Conservation (phyloP, 1,140 invertebrate species). For the Gonioctena quinquepunctata region DNA sequence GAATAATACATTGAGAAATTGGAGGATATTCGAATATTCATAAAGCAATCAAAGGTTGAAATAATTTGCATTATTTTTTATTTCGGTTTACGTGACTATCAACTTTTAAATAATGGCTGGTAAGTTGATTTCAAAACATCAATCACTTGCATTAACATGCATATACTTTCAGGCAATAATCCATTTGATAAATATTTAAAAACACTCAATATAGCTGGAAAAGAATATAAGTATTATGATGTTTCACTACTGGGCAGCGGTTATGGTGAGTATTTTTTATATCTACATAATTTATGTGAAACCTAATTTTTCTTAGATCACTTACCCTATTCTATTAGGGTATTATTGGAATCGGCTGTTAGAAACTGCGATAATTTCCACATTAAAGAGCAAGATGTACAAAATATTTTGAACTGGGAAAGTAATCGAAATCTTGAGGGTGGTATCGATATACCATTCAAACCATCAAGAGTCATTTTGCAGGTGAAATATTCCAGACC, state of each 20-base stretch:
- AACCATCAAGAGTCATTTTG: conserved; percentile 92
- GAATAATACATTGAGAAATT: no score
- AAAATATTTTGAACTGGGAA: conserved; percentile 92
- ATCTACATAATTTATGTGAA: no score
- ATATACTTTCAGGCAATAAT: conserved; percentile 67
- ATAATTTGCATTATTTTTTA: no score
- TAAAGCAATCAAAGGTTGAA: no score
- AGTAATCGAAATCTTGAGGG: conserved; percentile 68
- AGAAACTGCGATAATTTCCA: conserved; percentile 97
- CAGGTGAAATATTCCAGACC: conserved; percentile 65
- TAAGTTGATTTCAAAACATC: no score
- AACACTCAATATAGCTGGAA: conserved; percentile 66
- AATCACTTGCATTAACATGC: no score
- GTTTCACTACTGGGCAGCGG: conserved; percentile 67
- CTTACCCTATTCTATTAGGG: conserved; percentile 92
- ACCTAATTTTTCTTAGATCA: conserved; percentile 62
- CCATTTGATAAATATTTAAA: conserved; percentile 73
- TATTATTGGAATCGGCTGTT: conserved; percentile 93
- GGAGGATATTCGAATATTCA: no score
- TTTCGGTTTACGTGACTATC: no score
- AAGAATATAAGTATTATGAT: conserved; percentile 77
- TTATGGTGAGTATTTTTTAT: conserved; percentile 86
- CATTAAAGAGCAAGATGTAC: conserved; percentile 82
- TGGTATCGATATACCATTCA: conserved; percentile 93
- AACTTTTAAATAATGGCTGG: no score